A percentile compares a stretch with the other conserved stretches of the same genome.
Conservation (phyloP, 2,113 vertebrate species). For the Trinectes maculatus region DNA sequence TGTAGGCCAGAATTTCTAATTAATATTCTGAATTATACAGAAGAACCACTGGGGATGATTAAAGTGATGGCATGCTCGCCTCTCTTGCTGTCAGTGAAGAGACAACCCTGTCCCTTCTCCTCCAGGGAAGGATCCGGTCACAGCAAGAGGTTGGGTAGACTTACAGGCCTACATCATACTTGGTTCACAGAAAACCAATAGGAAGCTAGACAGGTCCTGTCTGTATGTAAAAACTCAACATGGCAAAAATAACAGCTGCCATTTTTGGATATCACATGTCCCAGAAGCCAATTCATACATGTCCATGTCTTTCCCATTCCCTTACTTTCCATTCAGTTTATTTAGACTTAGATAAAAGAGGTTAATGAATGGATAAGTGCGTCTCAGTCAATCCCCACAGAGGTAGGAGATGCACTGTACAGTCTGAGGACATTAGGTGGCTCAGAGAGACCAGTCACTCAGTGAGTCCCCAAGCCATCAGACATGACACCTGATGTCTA, state of each 20-base stretch:
- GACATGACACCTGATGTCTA: slow-evolving; percentile 54
- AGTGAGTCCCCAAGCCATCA: slow-evolving; percentile 14
- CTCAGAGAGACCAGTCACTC: slow-evolving; percentile 20
- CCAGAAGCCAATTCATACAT: not conserved
- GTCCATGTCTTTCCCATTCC: not conserved
- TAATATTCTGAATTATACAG: slow-evolving; percentile 53
- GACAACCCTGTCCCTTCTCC: not conserved
- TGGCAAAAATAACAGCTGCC: not conserved
- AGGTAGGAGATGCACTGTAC: slow-evolving; percentile 18
- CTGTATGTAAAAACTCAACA: slow-evolving; percentile 6
- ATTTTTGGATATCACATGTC: not conserved
- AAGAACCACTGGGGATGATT: slow-evolving; percentile 47
- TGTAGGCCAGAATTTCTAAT: slow-evolving; percentile 55
- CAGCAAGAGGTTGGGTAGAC: slow-evolving; percentile 21
- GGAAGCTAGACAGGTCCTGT: not conserved
- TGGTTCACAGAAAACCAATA: not conserved
- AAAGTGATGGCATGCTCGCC: slow-evolving; percentile 22
- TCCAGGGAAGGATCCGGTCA: slow-evolving; percentile 15
- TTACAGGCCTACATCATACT: not conserved
- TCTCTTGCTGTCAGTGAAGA: slow-evolving; percentile 29
- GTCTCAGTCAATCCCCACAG: slow-evolving; percentile 12
- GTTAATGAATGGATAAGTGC: slow-evolving; percentile 16
- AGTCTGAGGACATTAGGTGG: not conserved
- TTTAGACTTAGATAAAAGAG: not conserved
- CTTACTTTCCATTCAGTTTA: not conserved